Evolutionary conservation across 2,888 invertebrate genomes (phyloP), one percentile per base, ranked within the genome.

Genomic region (Cosmia trapezina): DNA sequence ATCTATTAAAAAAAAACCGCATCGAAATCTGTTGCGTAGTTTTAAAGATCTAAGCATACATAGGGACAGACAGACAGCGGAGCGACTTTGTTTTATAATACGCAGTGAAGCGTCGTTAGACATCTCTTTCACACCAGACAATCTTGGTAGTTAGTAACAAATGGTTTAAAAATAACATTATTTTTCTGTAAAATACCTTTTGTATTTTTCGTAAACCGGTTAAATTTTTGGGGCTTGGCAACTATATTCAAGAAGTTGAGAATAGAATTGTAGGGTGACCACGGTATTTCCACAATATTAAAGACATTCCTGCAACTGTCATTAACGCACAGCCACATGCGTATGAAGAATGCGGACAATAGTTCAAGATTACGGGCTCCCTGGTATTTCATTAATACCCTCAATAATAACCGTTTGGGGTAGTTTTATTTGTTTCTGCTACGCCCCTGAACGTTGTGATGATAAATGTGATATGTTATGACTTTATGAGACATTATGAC

Each of bases 311-410:
- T 28, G 47, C 66, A 68, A 81, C 71, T 84, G 80, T 81, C 81
- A 86, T 70, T 66, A 76, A 73, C 47, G 33, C 61, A 43, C 69
- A 75, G 43, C 69, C 63, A 70, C 53, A 73, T 66, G 64, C 69
- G 63, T 54, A 33, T 71, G 73, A 85, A 73, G 79, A 82, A 87
- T 83, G 75, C 51, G 73, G 59, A 80, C 67, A 78, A 84, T 77
- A 77, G 77, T 74, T 72, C 67, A 77, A 73, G 68, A 80, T 81
- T 80, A 73, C 77, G 81, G 81, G 81, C 71, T 41, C 77, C 57
- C 12, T 61, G 83, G 80, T 80, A 87, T 87, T 87, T 87, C 80
- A 87, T 86, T 85, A 87, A 85, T 85, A 64, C 41, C 72, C 66
- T 51, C 62, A 62, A 79, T 83, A 81, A 83, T 80, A 59, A 75